Evolutionary conservation across 2,888 invertebrate genomes (phyloP), one percentile per base, ranked within the genome.

Genomic region (Caenorhabditis uteleia): DNA sequence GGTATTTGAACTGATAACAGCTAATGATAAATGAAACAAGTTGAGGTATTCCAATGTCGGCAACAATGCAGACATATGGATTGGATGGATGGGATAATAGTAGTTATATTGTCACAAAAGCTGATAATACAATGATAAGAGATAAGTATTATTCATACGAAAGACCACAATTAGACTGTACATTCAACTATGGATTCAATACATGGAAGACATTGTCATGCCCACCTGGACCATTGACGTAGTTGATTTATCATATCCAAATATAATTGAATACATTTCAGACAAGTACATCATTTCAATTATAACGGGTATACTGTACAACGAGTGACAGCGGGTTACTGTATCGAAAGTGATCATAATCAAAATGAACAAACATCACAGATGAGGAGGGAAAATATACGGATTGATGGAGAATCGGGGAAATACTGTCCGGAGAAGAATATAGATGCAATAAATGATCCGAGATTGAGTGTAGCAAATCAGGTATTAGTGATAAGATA

Each of bases 171-270:
- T 25, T 42, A 14, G 62, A 64, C 21, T 64, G 64, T 40, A 64
- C 64, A 6, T 57, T 53, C 29, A n/a, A 25, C 3, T 49, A 44
- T 33, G 53, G 39, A 3, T 64, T 64, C 39, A 40, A 48, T 7
- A 34, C 34, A 7, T 64, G 64, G 64, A 8, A 40, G 12, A 57
- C 64, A 7, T 29, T 51, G n/a, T 10, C 10, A 1, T 64, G 64
- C 36, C 64, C 64, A 18, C 53, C 64, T 10, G 64, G 64, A 25
- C 64, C 64, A 10, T 48, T 57, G 5, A 57, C 51, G 64, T 57
- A 8, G 36, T 6, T 10, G n/a, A n/a, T n/a, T n/a, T n/a, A n/a
- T n/a, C n/a, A n/a, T n/a, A n/a, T n/a, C n/a, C n/a, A n/a, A n/a
- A n/a, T n/a, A n/a, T n/a, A n/a, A n/a, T n/a, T n/a, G n/a, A n/a